Percentiles rank a stretch among this genome's conserved stretches.
These are phyloP conservation scores for Drosophila ananassae DNA, from an alignment of 1,140 invertebrate species.

Conservation along the genomic window DNA sequence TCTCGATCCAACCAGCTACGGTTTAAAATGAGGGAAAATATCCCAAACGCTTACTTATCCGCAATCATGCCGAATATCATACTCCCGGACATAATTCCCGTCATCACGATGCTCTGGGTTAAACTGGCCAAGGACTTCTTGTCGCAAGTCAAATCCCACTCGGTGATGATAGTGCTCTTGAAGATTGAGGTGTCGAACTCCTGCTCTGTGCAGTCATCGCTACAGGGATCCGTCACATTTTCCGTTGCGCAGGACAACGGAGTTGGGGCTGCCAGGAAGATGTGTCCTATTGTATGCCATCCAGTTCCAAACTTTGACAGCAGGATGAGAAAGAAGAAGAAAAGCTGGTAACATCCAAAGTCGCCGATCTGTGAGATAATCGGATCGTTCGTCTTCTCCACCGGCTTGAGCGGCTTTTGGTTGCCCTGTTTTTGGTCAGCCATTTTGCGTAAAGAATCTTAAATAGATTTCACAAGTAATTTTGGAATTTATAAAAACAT, in stretches of 20 bases:
- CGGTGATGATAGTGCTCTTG: slow-evolving; percentile 88
- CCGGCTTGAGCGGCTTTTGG: slow-evolving; percentile 14
- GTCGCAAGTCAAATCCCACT: slow-evolving; percentile 91
- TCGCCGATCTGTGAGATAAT: slow-evolving; percentile 86
- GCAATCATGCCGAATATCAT: slow-evolving; percentile 90
- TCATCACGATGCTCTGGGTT: slow-evolving; percentile 90
- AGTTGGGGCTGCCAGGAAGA: slow-evolving; percentile 87
- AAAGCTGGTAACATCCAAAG: slow-evolving; percentile 89
- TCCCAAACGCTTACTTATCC: slow-evolving; percentile 86
- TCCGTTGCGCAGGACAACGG: slow-evolving; percentile 79
- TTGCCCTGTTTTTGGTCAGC: not conserved
- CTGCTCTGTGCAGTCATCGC: slow-evolving; percentile 85
- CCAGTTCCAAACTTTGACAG: slow-evolving; percentile 89
- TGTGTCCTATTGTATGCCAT: slow-evolving; percentile 88
- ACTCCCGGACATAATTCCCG: slow-evolving; percentile 89
- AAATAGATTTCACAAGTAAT: not conserved
- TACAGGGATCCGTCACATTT: slow-evolving; percentile 83
- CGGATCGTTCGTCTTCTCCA: slow-evolving; percentile 48
- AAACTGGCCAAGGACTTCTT: slow-evolving; percentile 87
- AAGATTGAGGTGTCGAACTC: slow-evolving; percentile 88
- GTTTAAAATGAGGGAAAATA: too few species aligned
- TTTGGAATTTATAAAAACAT: not conserved
- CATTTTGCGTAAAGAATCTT: not conserved
- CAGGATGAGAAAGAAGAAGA: slow-evolving; percentile 87
- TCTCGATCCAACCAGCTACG: too few species aligned